Base-by-base conservation (phyloP, 1,140 invertebrate genomes). In the Globodera ellingtonae region DNA sequence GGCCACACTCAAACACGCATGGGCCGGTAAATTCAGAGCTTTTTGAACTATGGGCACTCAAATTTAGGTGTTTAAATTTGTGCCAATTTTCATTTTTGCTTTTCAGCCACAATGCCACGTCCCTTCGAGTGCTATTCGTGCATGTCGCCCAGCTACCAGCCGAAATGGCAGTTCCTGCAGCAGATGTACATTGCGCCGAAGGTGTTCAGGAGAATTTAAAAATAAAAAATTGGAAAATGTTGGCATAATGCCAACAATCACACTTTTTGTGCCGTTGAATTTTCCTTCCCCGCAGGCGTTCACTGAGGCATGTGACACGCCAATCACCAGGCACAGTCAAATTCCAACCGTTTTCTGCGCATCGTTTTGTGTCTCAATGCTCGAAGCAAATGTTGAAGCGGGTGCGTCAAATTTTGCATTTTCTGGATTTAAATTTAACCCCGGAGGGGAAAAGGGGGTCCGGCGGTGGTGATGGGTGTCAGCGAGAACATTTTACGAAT, bases 41-140 rank as follows among this genome's bases (percentile, higher is more conserved):
- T 15, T 15, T 59, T 59, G 13, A 35, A 35, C 56, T 18, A 15
- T 18, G 56, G 1, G 9, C 56, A 59, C 35, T 59, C 10, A 59
- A 59, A 52, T 52, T 52, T 7, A 4, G 10, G 10, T 5, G 50
- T 52, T 52, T 52, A 4, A 52, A 52, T 9, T 52, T 62, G 15
- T 10, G 62, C 62, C 35, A 35, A 35, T 35, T 35, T 35, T 35
- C 35, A 35, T 56, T 56, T 62, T 76, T 13, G 9, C 9, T 18
- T 83, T 87, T 46, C 79, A 85, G 87, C 82, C 59, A 75, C 86
- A 69, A 75, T 85, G 8, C 82, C 84, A 46, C 72, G 81, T 15
- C 79, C 85, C 79, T 81, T 87, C 66, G 86, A 88, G 80, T 88
- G 87, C 72, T 88, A 82, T 70, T 87, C 85, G 9, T 88, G 87